These are phyloP conservation scores for Meloidogyne floridensis DNA, from an alignment of 1,140 invertebrate genomes.

Conservation along the genomic window DNA sequence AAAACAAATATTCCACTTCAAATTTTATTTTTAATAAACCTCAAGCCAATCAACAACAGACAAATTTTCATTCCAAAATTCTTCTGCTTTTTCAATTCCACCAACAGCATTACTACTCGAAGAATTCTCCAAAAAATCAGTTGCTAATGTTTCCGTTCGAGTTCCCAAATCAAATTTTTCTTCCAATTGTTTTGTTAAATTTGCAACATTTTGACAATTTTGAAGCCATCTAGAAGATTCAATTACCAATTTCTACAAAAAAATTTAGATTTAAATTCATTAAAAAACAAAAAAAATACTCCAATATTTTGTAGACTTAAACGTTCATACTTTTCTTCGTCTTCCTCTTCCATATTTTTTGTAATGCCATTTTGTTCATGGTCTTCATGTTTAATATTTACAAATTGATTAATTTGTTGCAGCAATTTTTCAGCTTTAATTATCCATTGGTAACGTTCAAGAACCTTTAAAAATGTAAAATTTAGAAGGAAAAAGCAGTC, in stretches of 20 bases:
- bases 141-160: background rate
- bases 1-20: background rate
- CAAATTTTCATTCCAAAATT: conserved; percentile 19
- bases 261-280: background rate
- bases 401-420: background rate
- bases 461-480: conserved; percentile 1
- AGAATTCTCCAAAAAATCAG: conserved; percentile 24
- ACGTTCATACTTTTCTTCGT: conserved; percentile 15
- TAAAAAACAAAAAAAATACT: background rate
- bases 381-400: background rate
- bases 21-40: background rate
- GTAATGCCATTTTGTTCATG: background rate
- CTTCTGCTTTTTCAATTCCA: background rate
- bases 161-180: background rate
- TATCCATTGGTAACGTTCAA: conserved; percentile 38
- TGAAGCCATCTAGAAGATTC: conserved; percentile 1
- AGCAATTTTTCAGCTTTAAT: conserved; percentile 27
- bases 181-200: conserved; percentile 7
- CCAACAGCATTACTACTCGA: background rate
- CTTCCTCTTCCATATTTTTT: background rate
- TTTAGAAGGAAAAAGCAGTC: too few relatives aligned
- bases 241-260: conserved; percentile 8
- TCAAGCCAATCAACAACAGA: conserved; percentile 28
- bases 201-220: background rate
- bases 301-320: conserved; percentile 14